A percentile compares a stretch with the other conserved stretches of the same genome.
These are phyloP conservation scores for Eupeodes luniger DNA, from an alignment of 2,888 invertebrate genomes.

Conservation along the genomic window DNA sequence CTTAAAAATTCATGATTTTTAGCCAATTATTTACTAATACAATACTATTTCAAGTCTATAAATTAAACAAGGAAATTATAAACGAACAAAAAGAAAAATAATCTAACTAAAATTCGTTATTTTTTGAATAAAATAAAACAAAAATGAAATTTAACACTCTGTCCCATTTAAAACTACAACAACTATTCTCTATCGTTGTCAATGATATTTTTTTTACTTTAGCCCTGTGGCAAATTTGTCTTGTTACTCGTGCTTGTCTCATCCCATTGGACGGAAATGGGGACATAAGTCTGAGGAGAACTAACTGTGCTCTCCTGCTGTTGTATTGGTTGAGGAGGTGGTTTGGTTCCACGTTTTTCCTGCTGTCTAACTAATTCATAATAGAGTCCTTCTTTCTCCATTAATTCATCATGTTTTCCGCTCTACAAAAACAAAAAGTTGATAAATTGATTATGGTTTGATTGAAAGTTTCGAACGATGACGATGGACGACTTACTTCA, in stretches of 20 bases:
- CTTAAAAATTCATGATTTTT: neutral
- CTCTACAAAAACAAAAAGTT: slow-evolving; percentile 85
- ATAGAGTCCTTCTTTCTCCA: slow-evolving; percentile 91
- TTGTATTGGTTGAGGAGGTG: slow-evolving; percentile 3
- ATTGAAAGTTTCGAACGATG: neutral
- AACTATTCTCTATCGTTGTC: neutral
- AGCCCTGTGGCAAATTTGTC: slow-evolving; percentile 58
- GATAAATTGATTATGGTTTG: neutral
- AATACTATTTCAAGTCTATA: slow-evolving; percentile 23
- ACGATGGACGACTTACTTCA: slow-evolving; percentile 87
- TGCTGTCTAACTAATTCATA: slow-evolving; percentile 93
- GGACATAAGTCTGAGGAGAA: slow-evolving; percentile 4
- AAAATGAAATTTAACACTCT: slow-evolving; percentile 31
- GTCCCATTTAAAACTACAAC: slow-evolving; percentile 1
- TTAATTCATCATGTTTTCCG: slow-evolving; percentile 92
- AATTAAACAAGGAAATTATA: slow-evolving; percentile 11
- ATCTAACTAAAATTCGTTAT: neutral
- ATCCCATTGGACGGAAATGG: slow-evolving; percentile 33
- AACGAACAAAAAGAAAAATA: neutral
- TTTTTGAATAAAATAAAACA: slow-evolving; percentile 44
- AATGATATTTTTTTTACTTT: neutral
- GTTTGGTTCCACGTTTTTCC: slow-evolving; percentile 84
- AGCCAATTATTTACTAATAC: neutral
- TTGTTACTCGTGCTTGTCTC: slow-evolving; percentile 26
- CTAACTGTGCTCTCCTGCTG: neutral